phyloP scores from a whole-genome alignment of 2,113 vertebrate species.

The Scomber scombrus region DNA sequence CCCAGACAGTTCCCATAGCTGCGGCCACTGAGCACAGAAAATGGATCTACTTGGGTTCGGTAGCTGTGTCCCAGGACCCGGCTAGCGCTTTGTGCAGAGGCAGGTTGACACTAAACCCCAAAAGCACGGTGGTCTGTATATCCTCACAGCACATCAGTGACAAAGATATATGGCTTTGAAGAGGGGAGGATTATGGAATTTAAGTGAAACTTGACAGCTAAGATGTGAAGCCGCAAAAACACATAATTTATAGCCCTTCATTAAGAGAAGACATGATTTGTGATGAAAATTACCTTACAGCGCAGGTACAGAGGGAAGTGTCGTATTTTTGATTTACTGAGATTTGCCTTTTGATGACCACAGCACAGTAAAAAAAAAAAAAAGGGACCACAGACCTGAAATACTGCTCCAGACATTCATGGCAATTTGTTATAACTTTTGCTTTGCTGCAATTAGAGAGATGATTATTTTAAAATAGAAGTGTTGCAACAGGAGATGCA shows the following conservation, averaged over 20 bases:
- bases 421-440: neutral
- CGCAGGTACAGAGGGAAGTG: neutral
- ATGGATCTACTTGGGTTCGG: conserved; percentile 55
- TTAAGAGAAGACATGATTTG: conserved; percentile 34
- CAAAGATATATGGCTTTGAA: conserved; percentile 34
- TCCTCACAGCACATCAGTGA: conserved; percentile 37
- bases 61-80: conserved; percentile 50
- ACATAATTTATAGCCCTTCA: neutral
- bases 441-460: neutral
- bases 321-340: conserved; percentile 14
- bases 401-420: too few species aligned
- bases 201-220: neutral
- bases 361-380: neutral
- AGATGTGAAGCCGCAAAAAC: conserved; percentile 23
- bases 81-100: conserved; percentile 50
- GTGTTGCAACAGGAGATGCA: too few species aligned
- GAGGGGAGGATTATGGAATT: conserved; percentile 6
- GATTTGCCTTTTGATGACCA: conserved; percentile 14
- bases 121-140: conserved; percentile 39
- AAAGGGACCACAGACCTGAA: neutral
- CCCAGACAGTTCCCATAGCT: conserved; percentile 73
- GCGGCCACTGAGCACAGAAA: conserved; percentile 60
- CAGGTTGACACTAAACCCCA: conserved; percentile 45
- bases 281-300: neutral
- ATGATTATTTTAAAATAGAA: neutral